Evolutionary conservation across 2,888 invertebrate genomes (phyloP), one percentile per base, ranked within the genome.

Genomic region (Cryptosula pallasiana): DNA sequence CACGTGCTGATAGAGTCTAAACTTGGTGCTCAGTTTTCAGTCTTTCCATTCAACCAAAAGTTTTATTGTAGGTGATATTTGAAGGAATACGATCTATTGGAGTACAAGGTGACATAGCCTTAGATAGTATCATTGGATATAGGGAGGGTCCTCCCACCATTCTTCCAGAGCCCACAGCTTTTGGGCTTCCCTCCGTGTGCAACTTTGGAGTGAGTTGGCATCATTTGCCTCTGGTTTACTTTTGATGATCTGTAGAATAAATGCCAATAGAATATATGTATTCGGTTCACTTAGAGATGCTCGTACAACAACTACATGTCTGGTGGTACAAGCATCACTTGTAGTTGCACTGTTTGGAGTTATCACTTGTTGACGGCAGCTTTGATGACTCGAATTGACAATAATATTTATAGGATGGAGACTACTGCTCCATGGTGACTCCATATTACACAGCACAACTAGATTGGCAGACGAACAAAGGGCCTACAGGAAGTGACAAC

Each of bases 381-480:
- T n/a, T n/a, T n/a, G n/a, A n/a, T n/a, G n/a, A n/a, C n/a, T n/a
- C n/a, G n/a, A n/a, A n/a, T n/a, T n/a, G n/a, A n/a, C n/a, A n/a
- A n/a, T n/a, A n/a, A n/a, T 45, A 20, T 45, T 45, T 45, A 20
- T 45, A 45, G 45, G 45, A 45, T 45, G 45, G 45, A 45, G 45
- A 45, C 20, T 45, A 45, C 57, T 63, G 63, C n/a, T 9, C 9
- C 29, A 5, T 63, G 3, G 9, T 34, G 9, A 29, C 63, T 32
- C 63, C 63, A 2, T 27, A 32, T 32, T 63, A 63, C 32, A 13
- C 32, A 13, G 20, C 63, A 13, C 63, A 63, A 34, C 63, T 82
- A 77, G 82, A 82, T 73, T 84, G 83, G 83, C 77, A 80, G 71
- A 74, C 81, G 74, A 76, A 74, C 20, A 77, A 75, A 69, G 79